phyloP scores from a whole-genome alignment of 2,888 invertebrate genomes.

The Invenusta paracnida region DNA sequence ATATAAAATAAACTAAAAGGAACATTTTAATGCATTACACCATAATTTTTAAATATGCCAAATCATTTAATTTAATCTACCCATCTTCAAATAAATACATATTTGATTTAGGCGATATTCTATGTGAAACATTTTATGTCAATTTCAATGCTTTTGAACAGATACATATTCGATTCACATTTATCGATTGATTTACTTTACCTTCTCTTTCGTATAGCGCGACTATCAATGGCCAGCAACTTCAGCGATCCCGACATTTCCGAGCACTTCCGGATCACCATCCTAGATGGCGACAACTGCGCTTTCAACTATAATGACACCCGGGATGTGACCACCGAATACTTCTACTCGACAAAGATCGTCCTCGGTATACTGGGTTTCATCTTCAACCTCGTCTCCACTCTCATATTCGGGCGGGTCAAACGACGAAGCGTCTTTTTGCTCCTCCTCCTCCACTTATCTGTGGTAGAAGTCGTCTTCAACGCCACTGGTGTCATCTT shows the following conservation, averaged over 20 bases:
- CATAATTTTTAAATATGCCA: too few species aligned
- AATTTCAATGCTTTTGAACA: too few species aligned
- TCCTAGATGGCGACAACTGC: background rate
- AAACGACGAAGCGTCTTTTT: constrained; percentile 36
- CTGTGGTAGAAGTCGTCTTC: constrained; percentile 34
- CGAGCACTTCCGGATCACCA: background rate
- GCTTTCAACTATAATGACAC: background rate
- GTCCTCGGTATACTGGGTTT: background rate
- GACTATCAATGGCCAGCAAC: too few species aligned
- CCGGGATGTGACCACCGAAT: background rate
- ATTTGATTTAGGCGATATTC: too few species aligned
- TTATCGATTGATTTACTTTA: too few species aligned
- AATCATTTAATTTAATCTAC: too few species aligned
- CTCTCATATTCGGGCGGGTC: background rate
- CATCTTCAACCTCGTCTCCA: constrained; percentile 10
- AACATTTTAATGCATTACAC: too few species aligned
- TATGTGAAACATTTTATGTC: too few species aligned
- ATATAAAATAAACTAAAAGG: too few species aligned
- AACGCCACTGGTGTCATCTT: constrained; percentile 32
- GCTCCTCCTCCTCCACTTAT: constrained; percentile 37
- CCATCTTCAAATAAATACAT: too few species aligned
- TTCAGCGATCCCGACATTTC: background rate
- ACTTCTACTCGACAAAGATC: constrained; percentile 26
- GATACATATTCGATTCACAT: too few species aligned
- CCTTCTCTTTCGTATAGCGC: too few species aligned